phyloP scores from a whole-genome alignment of 2,797 vertebrate species.

The Periparus ater region DNA sequence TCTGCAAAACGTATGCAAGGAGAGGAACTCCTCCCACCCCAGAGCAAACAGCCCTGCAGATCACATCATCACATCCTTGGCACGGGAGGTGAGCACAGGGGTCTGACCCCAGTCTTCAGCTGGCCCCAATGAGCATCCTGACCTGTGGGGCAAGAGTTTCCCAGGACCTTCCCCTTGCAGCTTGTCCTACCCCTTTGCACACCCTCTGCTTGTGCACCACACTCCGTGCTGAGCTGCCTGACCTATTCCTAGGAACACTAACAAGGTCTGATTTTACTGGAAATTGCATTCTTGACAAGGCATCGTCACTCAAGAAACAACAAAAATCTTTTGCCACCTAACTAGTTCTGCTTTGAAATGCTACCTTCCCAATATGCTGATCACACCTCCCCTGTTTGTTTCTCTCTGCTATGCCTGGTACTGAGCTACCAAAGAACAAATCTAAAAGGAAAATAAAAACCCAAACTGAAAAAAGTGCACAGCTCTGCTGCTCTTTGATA shows the following conservation, averaged over 20 bases:
- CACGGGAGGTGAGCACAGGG: not conserved
- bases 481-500: not conserved
- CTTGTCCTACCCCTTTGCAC: not conserved
- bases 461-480: not conserved
- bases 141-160: not conserved
- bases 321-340: not conserved
- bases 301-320: not conserved
- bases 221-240: not conserved
- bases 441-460: not conserved
- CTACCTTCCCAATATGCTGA: not conserved
- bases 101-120: not conserved
- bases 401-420: not conserved
- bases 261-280: not conserved
- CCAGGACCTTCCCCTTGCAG: not conserved
- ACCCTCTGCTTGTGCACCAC: not conserved
- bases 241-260: not conserved
- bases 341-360: not conserved
- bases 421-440: not conserved
- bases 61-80: not conserved
- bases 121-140: not conserved
- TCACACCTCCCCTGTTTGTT: not conserved
- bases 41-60: not conserved
- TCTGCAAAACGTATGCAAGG: accelerated
- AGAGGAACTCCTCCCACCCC: not conserved
- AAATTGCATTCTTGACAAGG: not conserved